Evolutionary conservation across 2,113 vertebrate species (phyloP), one percentile per base, ranked within the genome.

Genomic region (Aptenodytes forsteri): DNA sequence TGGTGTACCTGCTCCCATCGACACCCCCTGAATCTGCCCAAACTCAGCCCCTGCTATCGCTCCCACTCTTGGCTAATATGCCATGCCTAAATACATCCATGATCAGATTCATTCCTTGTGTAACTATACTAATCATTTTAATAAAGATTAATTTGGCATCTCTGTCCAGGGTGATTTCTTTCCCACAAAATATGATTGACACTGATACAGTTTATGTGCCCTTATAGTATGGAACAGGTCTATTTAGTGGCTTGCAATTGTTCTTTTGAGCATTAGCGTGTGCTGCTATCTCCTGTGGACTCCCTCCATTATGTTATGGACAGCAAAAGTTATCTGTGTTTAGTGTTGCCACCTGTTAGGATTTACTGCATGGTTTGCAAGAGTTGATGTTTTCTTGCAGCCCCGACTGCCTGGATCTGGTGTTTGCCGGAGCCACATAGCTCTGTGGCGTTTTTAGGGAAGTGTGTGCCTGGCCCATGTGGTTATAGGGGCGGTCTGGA

Each of bases 1-100:
- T 1, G 2, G 8, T 2, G 4, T 59, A 36, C 20, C 32, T 62
- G 61, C 50, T 83, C 52, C 34, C 55, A n/a, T 1, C 9, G 2
- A 26, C 15, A 34, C 4, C 15, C 38, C 40, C 26, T 34, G 52
- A 42, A 70, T 11, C n/a, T 30, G 29, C 25, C 44, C 65, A 77
- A 73, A 40, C 27, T 42, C 75, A 75, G 26, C 23, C 30, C 32
- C 70, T 47, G 50, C 27, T 62, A 4, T 40, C 4, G 7, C 52
- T 86, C 46, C 49, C 15, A 4, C 52, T 72, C 58, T 66, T 3
- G 3, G n/a, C 32, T 86, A 34, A 79, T 2, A 38, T 3, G 13
- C 46, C 20, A 3, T 29, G 32, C 71, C 27, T 56, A 83, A 70
- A 82, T 71, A 64, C 36, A 52, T 5, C 30, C 56, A 29, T 0